Base-by-base conservation (phyloP, 2,113 vertebrate genomes). In the Brevimyrus niger region DNA sequence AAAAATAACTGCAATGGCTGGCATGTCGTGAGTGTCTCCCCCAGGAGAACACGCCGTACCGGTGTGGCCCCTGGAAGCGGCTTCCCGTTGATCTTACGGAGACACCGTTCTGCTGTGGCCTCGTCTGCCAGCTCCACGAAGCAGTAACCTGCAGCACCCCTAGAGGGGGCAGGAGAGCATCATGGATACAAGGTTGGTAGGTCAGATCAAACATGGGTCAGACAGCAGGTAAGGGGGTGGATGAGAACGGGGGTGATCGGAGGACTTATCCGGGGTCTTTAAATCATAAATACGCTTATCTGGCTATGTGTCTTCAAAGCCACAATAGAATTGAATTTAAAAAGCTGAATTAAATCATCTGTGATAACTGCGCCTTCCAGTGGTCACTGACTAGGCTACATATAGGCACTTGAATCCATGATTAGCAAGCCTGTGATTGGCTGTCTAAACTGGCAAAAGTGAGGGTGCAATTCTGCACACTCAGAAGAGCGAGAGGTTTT, bases 121-220 rank as follows among this genome's bases (percentile, higher is more conserved):
- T 97, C 95, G 92, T 97, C 96, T 91, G 96, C 92, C 87, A 97
- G 96, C 92, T 97, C 97, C 92, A 97, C 96, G 95, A 97, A 97
- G 91, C 97, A 97, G 93, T 97, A 97, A 90, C 97, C 97, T 90
- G 96, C 95, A 89, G 96, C 96, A 88, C 95, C 95, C 93, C 97
- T 97, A 94, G 88, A 94, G 88, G 90, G 0, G 6, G n/a, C 42
- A 50, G 2, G 48, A 61, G 31, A 50, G 47, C 5, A 85, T 19
- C 38, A 84, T 50, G 55, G 7, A 21, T 19, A 9, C 51, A 23
- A 58, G 19, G 5, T 9, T 61, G 19, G 19, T 53, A 80, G 11
- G 35, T 80, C 73, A 80, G 73, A 38, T 38, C 10, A 76, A 42
- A 80, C 19, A 27, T 31, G 1, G 61, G 42, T 35, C 42, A 65